These are phyloP conservation scores for Aegithalos caudatus DNA, from an alignment of 2,113 vertebrate genomes.

Conservation along the genomic window DNA sequence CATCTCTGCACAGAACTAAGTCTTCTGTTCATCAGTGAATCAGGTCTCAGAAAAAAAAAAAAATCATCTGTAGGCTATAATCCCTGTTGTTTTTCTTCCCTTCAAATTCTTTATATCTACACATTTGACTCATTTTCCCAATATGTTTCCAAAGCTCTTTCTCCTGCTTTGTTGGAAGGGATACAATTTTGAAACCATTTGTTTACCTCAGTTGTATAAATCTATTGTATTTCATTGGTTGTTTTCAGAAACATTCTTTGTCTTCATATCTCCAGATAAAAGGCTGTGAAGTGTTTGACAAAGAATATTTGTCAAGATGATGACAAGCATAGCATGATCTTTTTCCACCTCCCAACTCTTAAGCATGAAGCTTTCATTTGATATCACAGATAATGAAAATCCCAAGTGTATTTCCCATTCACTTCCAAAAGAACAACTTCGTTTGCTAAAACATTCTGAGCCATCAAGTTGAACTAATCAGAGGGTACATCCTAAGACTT, in stretches of 20 bases:
- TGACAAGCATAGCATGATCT: neutral
- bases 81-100: neutral
- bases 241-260: constrained; percentile 2
- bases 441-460: neutral
- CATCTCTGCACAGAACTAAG: neutral
- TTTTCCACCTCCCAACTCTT: neutral
- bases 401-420: neutral
- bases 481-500: neutral
- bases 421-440: neutral
- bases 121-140: neutral
- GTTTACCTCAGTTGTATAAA: neutral
- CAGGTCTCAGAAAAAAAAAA: neutral
- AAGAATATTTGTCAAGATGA: neutral
- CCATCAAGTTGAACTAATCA: neutral
- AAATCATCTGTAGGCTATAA: neutral
- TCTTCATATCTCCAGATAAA: neutral
- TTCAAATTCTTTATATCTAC: neutral
- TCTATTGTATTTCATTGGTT: neutral
- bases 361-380: neutral
- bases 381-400: neutral
- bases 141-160: neutral
- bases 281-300: neutral
- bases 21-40: neutral
- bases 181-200: neutral
- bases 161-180: neutral